Conservation (phyloP, 2,113 vertebrate species). For the Nicator chloris region DNA sequence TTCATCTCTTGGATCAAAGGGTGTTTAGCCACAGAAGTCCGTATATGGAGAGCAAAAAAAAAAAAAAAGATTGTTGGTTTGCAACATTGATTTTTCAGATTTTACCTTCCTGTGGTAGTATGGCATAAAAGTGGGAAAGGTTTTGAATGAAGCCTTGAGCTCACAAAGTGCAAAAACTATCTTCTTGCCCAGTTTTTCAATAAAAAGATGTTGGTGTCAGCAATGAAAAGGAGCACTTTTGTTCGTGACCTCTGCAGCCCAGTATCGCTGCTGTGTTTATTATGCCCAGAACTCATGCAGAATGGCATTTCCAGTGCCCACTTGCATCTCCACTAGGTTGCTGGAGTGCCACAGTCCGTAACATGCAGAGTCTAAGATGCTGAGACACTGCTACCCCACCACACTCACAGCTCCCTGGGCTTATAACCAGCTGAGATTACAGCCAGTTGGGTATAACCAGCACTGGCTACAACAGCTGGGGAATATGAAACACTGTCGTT, state of each 20-base stretch:
- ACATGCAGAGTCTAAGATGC: neutral
- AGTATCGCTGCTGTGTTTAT: neutral
- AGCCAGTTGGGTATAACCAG: neutral
- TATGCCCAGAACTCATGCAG: neutral
- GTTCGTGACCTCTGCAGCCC: neutral
- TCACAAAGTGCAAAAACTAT: neutral
- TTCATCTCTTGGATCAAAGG: neutral
- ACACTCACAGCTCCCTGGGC: neutral
- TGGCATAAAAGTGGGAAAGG: neutral
- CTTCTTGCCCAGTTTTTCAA: neutral
- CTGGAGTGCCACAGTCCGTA: neutral
- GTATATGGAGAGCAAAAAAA: neutral
- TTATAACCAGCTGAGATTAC: neutral
- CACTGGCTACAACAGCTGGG: neutral
- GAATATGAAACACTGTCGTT: neutral
- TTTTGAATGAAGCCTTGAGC: neutral
- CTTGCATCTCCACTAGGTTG: rapidly evolving
- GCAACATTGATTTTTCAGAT: neutral
- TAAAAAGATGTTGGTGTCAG: neutral
- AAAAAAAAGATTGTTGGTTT: neutral
- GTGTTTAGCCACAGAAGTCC: neutral
- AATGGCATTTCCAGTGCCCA: neutral
- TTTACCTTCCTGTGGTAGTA: neutral
- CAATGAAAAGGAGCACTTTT: neutral
- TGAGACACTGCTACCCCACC: neutral